Evolutionary conservation across 2,888 invertebrate species (phyloP), one percentile per base, ranked within the genome.

Genomic region (Sceliomorpha sp.): DNA sequence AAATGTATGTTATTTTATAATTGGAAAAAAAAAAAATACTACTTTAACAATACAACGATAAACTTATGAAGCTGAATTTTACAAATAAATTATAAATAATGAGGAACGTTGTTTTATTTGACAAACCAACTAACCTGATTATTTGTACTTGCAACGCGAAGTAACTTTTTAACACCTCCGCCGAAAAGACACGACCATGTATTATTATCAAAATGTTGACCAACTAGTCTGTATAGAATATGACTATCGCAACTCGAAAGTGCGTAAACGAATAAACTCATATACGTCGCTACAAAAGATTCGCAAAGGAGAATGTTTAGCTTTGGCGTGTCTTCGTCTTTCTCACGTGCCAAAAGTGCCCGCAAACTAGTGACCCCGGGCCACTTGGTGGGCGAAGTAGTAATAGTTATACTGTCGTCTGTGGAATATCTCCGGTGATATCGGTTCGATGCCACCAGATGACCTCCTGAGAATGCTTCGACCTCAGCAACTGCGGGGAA

Each of bases 351-450:
- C 3, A 99, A 90, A 32, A 99, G 90, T 0, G 98, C 96, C 15
- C 98, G 92, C 31, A 99, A 90, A 59, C 96, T 96, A 0, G 98
- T 96, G 0, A 99, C 98, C 7, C 99, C 98, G 26, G 98, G 98
- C 98, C 98, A 97, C 89, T 96, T 96, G 44, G 95, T 92, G 0
- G 97, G 96, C 3, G 93, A 90, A 0, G 96, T 96, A n/a, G 95
- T 95, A 14, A 93, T 92, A 71, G 92, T 91, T 7, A 92, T 90
- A 1, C 93, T 91, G 76, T 96, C 96, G 74, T 95, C 96, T 0
- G 93, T 91, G 0, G 95, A 96, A 84, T 94, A 93, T 17, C 94
- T 90, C 70, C 95, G 90, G 67, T 93, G 91, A 58, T 93, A 90
- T 31, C 92, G 88, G 68, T 89, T 89, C 4, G 88, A 91, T 3